Conservation (phyloP, 2,888 invertebrate genomes). For the Idaea dimidiata region DNA sequence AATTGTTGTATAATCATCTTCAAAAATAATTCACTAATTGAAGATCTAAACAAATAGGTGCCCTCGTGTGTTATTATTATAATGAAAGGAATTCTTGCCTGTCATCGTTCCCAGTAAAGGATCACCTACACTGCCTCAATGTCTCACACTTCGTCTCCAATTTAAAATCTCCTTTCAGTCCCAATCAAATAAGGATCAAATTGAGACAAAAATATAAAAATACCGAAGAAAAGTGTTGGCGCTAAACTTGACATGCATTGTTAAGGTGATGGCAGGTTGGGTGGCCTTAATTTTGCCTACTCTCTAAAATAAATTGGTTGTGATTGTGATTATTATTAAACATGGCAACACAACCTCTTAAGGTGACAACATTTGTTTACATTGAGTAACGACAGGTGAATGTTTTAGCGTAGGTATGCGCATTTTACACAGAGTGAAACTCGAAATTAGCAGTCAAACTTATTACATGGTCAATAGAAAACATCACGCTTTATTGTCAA, state of each 20-base stretch:
- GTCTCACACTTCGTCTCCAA: not conserved
- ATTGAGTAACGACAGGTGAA: not conserved
- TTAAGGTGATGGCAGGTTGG: slow-evolving; percentile 65
- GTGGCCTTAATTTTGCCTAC: slow-evolving; percentile 49
- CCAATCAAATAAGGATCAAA: slow-evolving; percentile 16
- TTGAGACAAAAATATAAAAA: slow-evolving; percentile 16
- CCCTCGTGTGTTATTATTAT: slow-evolving; percentile 71
- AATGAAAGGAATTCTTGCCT: slow-evolving; percentile 61
- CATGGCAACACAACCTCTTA: not conserved
- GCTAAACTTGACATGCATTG: slow-evolving; percentile 73
- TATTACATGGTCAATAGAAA: slow-evolving; percentile 30
- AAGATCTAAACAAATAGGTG: slow-evolving; percentile 76
- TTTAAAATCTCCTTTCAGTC: not conserved
- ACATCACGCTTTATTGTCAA: slow-evolving; percentile 51
- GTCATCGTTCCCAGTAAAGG: slow-evolving; percentile 73
- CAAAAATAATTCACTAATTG: slow-evolving; percentile 68
- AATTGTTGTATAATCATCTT: slow-evolving; percentile 30
- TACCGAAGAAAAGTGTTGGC: slow-evolving; percentile 46
- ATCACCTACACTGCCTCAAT: slow-evolving; percentile 65
- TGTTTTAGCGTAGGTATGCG: not conserved
- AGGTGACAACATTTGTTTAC: not conserved
- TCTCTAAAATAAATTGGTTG: not conserved
- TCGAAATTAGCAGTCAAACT: slow-evolving; percentile 13
- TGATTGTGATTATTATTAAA: not conserved
- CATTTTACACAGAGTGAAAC: slow-evolving; percentile 12